Evolutionary conservation across 2,113 vertebrate species (phyloP).

Genomic region (rabbit (Oryctolagus cuniculus)): DNA sequence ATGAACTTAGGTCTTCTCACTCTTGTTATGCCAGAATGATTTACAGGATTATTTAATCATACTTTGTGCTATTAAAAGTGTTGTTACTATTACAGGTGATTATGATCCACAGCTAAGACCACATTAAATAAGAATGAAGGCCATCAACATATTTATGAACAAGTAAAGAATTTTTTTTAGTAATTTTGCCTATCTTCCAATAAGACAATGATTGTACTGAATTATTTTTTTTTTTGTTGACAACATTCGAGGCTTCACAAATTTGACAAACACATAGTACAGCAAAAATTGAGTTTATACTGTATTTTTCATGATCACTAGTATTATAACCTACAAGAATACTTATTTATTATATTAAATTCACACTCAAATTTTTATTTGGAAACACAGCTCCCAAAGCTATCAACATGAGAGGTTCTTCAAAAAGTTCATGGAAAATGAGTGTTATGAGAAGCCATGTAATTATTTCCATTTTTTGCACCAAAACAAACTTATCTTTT

Average conservation of each 20-base stretch:
- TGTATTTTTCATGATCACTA: slow-evolving; percentile 20
- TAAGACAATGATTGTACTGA: not conserved
- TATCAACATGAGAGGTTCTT: not conserved
- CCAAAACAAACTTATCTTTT: no score
- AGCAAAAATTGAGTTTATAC: not conserved
- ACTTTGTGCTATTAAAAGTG: not conserved
- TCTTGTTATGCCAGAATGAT: not conserved
- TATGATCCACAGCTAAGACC: not conserved
- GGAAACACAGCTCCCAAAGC: not conserved
- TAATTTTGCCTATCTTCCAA: not conserved
- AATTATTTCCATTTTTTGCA: no score
- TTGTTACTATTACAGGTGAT: not conserved
- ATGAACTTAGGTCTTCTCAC: not conserved
- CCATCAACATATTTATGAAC: not conserved
- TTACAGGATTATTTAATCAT: not conserved
- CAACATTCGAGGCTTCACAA: not conserved
- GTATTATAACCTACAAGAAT: not conserved
- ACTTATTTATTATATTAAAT: slow-evolving; percentile 34
- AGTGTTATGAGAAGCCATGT: no score
- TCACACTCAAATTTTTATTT: not conserved
- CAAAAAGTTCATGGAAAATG: no score
- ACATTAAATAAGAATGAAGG: slow-evolving; percentile 29
- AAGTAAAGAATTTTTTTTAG: not conserved
- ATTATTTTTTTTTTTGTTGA: not conserved
- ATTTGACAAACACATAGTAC: not conserved